These are phyloP conservation scores for Papilio dardanus DNA, from an alignment of 1,140 invertebrate species.

Conservation along the genomic window DNA sequence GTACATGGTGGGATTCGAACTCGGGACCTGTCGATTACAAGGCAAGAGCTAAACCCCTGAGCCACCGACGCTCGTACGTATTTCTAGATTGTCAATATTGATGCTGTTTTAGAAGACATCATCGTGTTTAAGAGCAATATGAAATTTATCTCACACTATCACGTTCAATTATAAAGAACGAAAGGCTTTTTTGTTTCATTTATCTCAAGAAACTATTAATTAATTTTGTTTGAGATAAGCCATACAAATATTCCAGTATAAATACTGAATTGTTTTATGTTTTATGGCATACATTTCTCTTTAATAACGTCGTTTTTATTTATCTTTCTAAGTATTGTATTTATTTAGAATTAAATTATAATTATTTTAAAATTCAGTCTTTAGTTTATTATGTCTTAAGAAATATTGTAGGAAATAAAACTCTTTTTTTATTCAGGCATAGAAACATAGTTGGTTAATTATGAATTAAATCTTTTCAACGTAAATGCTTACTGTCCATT, in stretches of 20 bases:
- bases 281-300: conserved; percentile 2
- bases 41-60: too few relatives aligned
- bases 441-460: background rate
- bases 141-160: background rate
- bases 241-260: background rate
- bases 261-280: background rate
- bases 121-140: background rate
- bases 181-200: background rate
- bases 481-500: background rate
- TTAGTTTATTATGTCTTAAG: too few relatives aligned
- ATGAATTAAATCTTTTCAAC: background rate
- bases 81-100: background rate
- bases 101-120: background rate
- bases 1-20: too few relatives aligned
- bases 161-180: background rate
- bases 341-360: too few relatives aligned
- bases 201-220: background rate
- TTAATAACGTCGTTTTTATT: background rate
- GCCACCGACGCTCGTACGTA: too few relatives aligned
- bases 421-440: background rate
- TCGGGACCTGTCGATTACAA: too few relatives aligned
- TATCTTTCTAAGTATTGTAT: too few relatives aligned
- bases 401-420: too few relatives aligned
- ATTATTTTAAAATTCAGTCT: too few relatives aligned
- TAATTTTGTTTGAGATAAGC: background rate